Evolutionary conservation across 2,888 invertebrate species (phyloP), one percentile per base, ranked within the genome.

Genomic region (Cerastis leucographa): DNA sequence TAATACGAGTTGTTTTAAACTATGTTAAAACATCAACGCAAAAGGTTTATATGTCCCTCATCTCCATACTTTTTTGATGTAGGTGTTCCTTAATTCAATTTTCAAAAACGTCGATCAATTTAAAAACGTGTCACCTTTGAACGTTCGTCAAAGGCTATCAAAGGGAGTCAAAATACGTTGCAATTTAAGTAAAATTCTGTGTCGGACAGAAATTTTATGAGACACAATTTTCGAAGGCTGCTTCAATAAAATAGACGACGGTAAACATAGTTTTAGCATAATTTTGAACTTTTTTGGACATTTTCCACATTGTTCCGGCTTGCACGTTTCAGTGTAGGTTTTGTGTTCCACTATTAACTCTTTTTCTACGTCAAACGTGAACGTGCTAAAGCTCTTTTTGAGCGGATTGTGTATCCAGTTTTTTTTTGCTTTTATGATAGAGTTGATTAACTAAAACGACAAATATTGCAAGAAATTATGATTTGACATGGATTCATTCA

Each of bases 141-240:
- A 29, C 29, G 42, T 9, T 22, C 40, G 29, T 46, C 61, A 54
- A 59, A 67, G 25, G 35, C 4, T 40, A n/a, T 22, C 49, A 73
- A 71, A 76, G 42, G 5, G 42, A 56, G 51, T 56, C 49, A 62
- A 83, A 83, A 71, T 51, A 54, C 17, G 11, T 46, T 69, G 56
- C 46, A 44, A 66, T 59, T 19, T 62, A 69, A 49, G 40, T n/a
- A n/a, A 46, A 75, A 64, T 49, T 49, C 29, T 65, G 51, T 74
- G 76, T 40, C 11, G 19, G 22, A 62, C 71, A 54, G 44, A 68
- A 69, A 17, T 51, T 73, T 61, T 19, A 35, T 2, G 25, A 25
- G 44, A 35, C 61, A 54, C 68, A 59, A n/a, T 66, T 81, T 81
- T 74, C 44, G 74, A 80, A 85, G 65, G 51, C 25, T 25, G 17